Percentiles rank a stretch among this genome's conserved stretches.
These are phyloP conservation scores for Lepidurus couesii DNA, from an alignment of 1,140 invertebrate species.

Conservation along the genomic window DNA sequence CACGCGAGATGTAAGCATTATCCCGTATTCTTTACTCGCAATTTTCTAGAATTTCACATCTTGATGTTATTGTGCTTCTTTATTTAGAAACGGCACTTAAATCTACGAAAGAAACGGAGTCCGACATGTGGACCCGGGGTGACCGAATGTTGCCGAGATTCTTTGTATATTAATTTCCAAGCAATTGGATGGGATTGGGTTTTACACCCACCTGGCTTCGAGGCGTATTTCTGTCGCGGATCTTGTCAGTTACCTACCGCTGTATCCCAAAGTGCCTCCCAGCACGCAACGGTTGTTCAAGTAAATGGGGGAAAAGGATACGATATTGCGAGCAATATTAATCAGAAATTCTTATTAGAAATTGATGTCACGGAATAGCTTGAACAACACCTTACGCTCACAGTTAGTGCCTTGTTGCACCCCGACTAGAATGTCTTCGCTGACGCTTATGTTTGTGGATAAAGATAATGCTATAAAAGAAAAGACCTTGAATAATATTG, in stretches of 20 bases:
- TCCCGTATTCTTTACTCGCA: not conserved
- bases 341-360: constrained; percentile 25
- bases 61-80: not conserved
- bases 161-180: constrained; percentile 70
- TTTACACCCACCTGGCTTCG: constrained; percentile 67
- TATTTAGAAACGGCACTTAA: not conserved
- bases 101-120: constrained; percentile 11
- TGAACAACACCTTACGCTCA: constrained; percentile 28
- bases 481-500: constrained; percentile 73
- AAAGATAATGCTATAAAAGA: constrained; percentile 65
- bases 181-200: constrained; percentile 88
- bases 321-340: not conserved
- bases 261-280: constrained; percentile 32
- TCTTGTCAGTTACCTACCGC: constrained; percentile 63
- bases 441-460: constrained; percentile 66
- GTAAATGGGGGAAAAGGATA: constrained; percentile 45
- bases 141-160: constrained; percentile 71
- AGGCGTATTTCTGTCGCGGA: constrained; percentile 78
- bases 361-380: constrained; percentile 28
- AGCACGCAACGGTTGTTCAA: constrained; percentile 62
- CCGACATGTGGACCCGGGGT: constrained; percentile 55
- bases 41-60: not conserved
- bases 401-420: constrained; percentile 66
- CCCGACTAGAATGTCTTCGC: constrained; percentile 65
- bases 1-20: constrained; percentile 18